phyloP scores from a whole-genome alignment of 2,113 vertebrate genomes.

The Anseranas semipalmata region DNA sequence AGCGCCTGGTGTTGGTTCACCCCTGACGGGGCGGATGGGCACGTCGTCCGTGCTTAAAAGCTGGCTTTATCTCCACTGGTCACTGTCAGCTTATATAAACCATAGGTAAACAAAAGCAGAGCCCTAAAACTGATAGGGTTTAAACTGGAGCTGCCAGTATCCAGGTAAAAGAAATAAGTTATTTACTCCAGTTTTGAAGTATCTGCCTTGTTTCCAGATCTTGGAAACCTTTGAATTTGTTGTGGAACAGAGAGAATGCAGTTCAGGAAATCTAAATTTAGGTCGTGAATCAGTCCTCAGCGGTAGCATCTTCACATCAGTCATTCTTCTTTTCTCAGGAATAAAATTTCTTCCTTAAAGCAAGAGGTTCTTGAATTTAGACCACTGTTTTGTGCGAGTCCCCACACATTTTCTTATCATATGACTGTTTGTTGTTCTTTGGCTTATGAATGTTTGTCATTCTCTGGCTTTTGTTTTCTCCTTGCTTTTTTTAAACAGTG shows the following conservation, averaged over 20 bases:
- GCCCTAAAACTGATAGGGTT: not conserved
- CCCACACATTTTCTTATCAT: not conserved
- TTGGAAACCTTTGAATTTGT: not conserved
- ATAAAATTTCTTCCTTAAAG: not conserved
- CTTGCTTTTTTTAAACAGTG: not conserved
- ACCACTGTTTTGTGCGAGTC: not conserved
- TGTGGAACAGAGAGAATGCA: not conserved
- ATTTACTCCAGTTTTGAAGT: not conserved
- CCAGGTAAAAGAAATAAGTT: not conserved
- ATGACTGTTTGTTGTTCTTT: not conserved
- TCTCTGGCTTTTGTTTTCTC: not conserved
- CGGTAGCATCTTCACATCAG: not conserved
- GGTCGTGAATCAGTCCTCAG: accelerated
- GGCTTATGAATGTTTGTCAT: not conserved
- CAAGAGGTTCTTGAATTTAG: not conserved
- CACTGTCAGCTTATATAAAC: not conserved
- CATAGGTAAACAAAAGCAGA: not conserved
- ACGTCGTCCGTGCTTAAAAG: not conserved
- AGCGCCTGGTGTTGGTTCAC: accelerated
- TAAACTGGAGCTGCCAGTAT: not conserved
- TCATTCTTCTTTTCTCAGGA: not conserved
- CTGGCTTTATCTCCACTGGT: accelerated
- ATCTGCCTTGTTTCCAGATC: too few species aligned
- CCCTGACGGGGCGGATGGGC: accelerated
- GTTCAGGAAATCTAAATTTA: not conserved